Conservation (phyloP, 2,888 invertebrate species). For the Ormyrus labotus region DNA sequence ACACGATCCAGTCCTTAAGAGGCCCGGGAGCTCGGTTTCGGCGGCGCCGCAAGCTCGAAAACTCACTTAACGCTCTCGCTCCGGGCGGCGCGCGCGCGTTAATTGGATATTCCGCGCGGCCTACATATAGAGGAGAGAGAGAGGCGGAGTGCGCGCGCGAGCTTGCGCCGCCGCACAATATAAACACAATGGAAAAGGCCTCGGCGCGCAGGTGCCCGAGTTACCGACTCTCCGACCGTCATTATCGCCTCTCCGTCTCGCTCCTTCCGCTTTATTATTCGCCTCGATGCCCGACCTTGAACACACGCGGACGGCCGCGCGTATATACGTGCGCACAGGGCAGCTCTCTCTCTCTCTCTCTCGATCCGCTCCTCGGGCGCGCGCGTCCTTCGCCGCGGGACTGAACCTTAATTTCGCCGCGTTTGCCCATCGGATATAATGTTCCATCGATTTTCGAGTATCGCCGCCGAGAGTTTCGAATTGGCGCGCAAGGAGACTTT, state of each 20-base stretch:
- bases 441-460: too few relatives aligned
- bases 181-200: neutral
- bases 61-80: conserved; percentile 12
- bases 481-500: too few relatives aligned
- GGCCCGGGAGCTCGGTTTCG: neutral
- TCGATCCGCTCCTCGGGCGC: neutral
- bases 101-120: conserved; percentile 27
- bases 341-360: neutral
- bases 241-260: conserved; percentile 11
- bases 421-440: too few relatives aligned
- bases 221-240: conserved; percentile 11
- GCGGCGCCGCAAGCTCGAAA: neutral
- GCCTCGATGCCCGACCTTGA: conserved; percentile 30
- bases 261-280: conserved; percentile 43
- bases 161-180: neutral
- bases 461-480: too few relatives aligned
- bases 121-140: conserved; percentile 8
- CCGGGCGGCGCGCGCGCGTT: neutral
- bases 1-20: neutral
- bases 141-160: neutral
- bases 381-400: neutral
- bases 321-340: too few relatives aligned
- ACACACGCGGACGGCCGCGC: neutral
- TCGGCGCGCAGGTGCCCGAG: conserved; percentile 4
- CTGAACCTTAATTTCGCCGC: too few relatives aligned